Conservation (phyloP, 2,113 vertebrate species). For the Elaphurus davidianus region DNA sequence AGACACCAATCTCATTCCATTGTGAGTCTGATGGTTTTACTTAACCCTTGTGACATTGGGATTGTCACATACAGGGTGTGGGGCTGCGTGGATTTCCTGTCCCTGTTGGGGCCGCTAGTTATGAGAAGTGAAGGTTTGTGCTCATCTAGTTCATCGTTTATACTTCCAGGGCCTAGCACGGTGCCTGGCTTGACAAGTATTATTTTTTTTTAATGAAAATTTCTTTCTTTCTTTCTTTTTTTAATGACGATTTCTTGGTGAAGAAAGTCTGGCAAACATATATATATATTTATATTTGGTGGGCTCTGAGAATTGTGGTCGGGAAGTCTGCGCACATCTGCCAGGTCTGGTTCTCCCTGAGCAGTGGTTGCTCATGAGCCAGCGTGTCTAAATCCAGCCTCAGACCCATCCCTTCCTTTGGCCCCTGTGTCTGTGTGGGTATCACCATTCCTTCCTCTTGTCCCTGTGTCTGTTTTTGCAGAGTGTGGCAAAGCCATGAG, state of each 20-base stretch:
- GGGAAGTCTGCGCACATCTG: background rate
- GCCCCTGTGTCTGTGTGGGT: background rate
- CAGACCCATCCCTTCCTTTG: background rate
- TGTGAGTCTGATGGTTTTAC: background rate
- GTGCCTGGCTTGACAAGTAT: background rate
- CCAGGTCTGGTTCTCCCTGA: background rate
- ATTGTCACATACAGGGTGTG: no score
- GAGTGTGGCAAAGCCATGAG: background rate
- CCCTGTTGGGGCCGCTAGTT: background rate
- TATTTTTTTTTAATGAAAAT: background rate
- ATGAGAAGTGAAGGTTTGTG: background rate
- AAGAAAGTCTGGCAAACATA: background rate
- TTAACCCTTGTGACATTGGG: background rate
- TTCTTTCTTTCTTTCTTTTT: background rate
- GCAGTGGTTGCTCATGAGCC: background rate
- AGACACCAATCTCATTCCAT: background rate
- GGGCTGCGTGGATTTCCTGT: background rate
- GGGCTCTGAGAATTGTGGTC: background rate
- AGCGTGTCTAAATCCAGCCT: background rate
- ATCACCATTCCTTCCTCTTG: rapidly evolving
- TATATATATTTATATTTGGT: background rate
- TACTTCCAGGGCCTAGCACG: background rate
- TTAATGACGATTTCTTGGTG: background rate
- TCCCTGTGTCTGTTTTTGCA: background rate
- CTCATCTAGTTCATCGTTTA: background rate